Evolutionary conservation across 2,888 invertebrate species (phyloP), one percentile per base, ranked within the genome.

Genomic region (Celastrina argiolus): DNA sequence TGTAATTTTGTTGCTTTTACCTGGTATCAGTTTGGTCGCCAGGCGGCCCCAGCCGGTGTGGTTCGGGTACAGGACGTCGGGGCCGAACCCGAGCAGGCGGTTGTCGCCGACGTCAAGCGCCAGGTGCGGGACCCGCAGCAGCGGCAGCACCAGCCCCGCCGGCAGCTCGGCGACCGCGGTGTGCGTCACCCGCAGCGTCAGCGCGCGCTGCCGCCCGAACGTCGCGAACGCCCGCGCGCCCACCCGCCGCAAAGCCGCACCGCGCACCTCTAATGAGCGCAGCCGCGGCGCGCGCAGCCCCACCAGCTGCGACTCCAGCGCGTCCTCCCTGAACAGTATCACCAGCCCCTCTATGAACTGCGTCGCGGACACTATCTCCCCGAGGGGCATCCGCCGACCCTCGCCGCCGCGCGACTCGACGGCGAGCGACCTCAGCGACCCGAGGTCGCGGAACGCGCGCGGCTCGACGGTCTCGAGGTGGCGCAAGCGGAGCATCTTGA

Each of bases 31-130:
- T 74, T 95, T 95, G 0, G 97, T 96, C 7, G 96, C 97, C 66
- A 95, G 93, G n/a, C 94, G 93, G 77, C 95, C 95, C 96, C 96
- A 96, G 56, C 93, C 93, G 12, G 95, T 95, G 65, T 94, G 92
- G 79, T 97, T 96, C 2, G 95, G 94, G 81, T 97, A 96, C 71
- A 97, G 94, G 18, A 94, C 93, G 67, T 95, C 94, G 45, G 96
- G 94, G 69, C 94, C 94, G 66, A 97, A 88, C 56, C 93, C 92
- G 14, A 93, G 92, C 72, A 97, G 92, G 78, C 93, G 92, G 84
- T 97, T 97, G 78, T 94, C 93, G 45, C 95, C 93, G 67, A 97
- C 89, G 82, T 97, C 96, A 65, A 97, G 93, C 12, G 94, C 94
- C 42, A 97, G 91, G 77, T 95, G 95, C 0, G 96, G 94, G 74